Evolutionary conservation across 2,113 vertebrate species (phyloP).

Genomic region (Osmerus mordax): DNA sequence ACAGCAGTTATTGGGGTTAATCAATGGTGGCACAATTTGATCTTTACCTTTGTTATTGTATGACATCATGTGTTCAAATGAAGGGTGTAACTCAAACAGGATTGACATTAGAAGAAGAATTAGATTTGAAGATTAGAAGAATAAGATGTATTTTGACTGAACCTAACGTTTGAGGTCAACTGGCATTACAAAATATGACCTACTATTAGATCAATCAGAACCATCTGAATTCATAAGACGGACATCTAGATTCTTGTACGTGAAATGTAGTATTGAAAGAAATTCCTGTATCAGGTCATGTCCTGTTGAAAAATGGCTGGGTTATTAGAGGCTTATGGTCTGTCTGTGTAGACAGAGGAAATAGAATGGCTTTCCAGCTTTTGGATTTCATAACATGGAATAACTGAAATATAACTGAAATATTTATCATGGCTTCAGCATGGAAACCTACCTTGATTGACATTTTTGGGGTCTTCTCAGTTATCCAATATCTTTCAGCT

Average conservation of each 20-base stretch:
- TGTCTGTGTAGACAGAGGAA: conserved; percentile 11
- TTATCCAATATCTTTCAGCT: not conserved
- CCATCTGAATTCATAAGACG: not conserved
- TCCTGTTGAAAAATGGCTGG: conserved; percentile 1
- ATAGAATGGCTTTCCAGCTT: not conserved
- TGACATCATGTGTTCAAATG: not conserved
- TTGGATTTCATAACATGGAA: conserved; percentile 21
- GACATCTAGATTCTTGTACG: not conserved
- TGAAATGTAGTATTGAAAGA: not conserved
- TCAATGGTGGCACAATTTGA: conserved; percentile 43
- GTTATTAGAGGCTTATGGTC: conserved; percentile 15
- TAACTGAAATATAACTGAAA: conserved; percentile 11
- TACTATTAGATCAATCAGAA: not conserved
- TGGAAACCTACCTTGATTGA: conserved; percentile 33
- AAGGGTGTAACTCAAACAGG: not conserved
- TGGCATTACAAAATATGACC: too few relatives aligned
- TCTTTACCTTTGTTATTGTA: not conserved
- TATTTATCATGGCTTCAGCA: conserved; percentile 15
- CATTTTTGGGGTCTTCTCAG: conserved; percentile 11
- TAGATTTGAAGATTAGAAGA: too few relatives aligned
- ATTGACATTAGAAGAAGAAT: not conserved
- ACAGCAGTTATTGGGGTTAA: conserved; percentile 56
- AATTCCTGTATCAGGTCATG: not conserved
- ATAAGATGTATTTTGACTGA: too few relatives aligned
- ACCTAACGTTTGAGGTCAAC: too few relatives aligned